A percentile compares a stretch with the other conserved stretches of the same genome.
phyloP scores from a whole-genome alignment of 2,113 vertebrate species.

The Limnothrissa miodon region DNA sequence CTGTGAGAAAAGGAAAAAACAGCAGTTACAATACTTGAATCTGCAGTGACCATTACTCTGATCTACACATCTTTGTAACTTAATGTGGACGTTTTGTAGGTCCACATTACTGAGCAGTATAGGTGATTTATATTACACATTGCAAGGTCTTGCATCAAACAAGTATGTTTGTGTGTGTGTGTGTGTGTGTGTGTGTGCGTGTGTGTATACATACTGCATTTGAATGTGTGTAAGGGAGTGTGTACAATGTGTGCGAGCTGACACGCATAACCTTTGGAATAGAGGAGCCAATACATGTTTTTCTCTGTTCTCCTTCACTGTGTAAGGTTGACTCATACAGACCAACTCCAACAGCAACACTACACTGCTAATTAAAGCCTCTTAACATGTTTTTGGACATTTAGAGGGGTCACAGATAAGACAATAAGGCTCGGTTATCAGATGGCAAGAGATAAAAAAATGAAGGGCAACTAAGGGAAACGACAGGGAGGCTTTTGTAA shows the following conservation, averaged over 20 bases:
- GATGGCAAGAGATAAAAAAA: not conserved
- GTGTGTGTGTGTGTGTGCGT: no score
- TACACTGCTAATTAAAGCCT: not conserved
- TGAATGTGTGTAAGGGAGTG: no score
- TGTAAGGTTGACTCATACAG: not conserved
- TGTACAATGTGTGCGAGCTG: not conserved
- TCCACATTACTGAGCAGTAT: not conserved
- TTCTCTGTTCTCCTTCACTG: not conserved
- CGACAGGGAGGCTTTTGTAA: not conserved
- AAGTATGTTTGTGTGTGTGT: no score
- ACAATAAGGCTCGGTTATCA: not conserved
- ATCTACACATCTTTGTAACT: not conserved
- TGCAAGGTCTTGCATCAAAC: not conserved
- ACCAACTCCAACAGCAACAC: no score
- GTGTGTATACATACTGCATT: no score
- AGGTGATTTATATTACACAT: not conserved
- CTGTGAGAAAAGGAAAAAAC: not conserved
- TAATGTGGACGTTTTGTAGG: not conserved
- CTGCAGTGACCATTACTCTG: not conserved
- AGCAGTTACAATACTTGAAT: not conserved
- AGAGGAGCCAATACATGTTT: not conserved
- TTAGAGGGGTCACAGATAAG: not conserved
- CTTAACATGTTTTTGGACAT: not conserved
- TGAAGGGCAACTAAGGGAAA: not conserved
- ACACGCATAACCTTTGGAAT: not conserved